Percentiles rank a stretch among this genome's conserved stretches.
These are phyloP conservation scores for Plutomurus gul DNA, from an alignment of 1,140 invertebrate species.

Conservation along the genomic window DNA sequence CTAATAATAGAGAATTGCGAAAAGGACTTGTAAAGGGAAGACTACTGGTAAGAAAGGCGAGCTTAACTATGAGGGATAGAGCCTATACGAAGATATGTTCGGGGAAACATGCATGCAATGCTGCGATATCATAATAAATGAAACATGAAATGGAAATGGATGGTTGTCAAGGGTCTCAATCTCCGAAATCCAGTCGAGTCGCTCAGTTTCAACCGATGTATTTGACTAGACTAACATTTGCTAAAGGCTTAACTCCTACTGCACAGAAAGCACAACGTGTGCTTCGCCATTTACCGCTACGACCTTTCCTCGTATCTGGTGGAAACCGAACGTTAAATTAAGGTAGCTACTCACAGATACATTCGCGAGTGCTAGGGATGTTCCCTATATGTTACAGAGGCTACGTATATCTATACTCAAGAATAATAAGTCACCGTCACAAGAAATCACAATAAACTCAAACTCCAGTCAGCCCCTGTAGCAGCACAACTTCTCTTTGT, in stretches of 20 bases:
- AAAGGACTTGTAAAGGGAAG: background rate
- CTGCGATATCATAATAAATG: background rate
- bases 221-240: too few relatives aligned
- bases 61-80: too few relatives aligned
- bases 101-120: constrained; percentile 3
- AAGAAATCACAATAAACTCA: background rate
- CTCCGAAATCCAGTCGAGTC: background rate
- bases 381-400: background rate
- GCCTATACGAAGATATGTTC: too few relatives aligned
- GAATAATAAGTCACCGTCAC: background rate
- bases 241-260: too few relatives aligned
- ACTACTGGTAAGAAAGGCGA: too few relatives aligned
- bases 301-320: background rate
- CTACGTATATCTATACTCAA: background rate
- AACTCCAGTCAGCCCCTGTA: background rate
- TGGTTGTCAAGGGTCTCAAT: constrained; percentile 22
- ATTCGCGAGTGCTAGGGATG: background rate
- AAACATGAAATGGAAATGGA: background rate
- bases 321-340: background rate
- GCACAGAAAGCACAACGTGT: too few relatives aligned
- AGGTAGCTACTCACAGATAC: background rate
- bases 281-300: background rate
- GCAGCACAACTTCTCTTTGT: background rate
- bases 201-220: too few relatives aligned
- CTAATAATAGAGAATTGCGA: background rate